Conservation (phyloP, 2,888 invertebrate genomes). For the Eubasilissa splendida region DNA sequence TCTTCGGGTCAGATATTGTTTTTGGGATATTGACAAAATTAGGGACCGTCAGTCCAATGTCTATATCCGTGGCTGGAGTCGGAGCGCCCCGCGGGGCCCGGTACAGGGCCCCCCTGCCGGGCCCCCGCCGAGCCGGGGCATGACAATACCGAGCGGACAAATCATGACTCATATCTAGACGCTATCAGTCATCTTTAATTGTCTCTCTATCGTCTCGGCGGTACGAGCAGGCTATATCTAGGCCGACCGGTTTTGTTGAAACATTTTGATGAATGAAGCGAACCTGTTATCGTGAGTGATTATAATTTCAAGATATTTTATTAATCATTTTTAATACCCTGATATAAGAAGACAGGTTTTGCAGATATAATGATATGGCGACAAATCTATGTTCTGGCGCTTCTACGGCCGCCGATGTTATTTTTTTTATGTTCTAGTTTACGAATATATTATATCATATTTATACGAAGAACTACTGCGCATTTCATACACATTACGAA, state of each 20-base stretch:
- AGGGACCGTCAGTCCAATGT: constrained; percentile 50
- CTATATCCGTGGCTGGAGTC: constrained; percentile 52
- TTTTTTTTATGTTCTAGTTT: no score
- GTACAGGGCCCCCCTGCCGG: constrained; percentile 22
- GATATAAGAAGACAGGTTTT: no score
- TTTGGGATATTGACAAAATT: constrained; percentile 53
- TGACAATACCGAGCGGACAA: constrained; percentile 52
- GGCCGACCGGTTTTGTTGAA: constrained; percentile 11
- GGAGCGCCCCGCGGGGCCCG: constrained; percentile 44
- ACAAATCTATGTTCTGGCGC: no score
- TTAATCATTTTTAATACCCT: no score
- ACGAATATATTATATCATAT: no score
- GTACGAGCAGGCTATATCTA: constrained; percentile 11
- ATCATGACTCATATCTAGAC: constrained; percentile 53
- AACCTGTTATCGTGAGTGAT: background rate
- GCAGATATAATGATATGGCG: no score
- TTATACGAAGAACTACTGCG: no score
- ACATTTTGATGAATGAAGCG: constrained; percentile 13
- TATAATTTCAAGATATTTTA: no score
- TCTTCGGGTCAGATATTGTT: background rate
- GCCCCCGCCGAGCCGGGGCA: constrained; percentile 27
- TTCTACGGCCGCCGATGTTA: no score
- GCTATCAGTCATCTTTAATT: constrained; percentile 43
- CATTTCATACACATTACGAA: no score
- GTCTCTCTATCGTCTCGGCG: constrained; percentile 11